These are phyloP conservation scores for Dicycla oo DNA, from an alignment of 2,888 invertebrate genomes.

Conservation along the genomic window DNA sequence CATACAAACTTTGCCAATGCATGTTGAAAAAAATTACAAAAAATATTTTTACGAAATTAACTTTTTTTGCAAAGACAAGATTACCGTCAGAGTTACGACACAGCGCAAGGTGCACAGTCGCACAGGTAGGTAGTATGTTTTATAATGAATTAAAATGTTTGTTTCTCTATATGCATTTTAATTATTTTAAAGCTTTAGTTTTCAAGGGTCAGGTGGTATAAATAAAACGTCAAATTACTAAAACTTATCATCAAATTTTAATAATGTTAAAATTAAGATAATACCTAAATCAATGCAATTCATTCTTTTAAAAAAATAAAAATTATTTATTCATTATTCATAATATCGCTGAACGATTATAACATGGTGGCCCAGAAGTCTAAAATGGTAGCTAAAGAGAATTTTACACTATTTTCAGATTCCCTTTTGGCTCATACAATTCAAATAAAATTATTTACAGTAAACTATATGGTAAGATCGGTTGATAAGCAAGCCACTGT, in stretches of 20 bases:
- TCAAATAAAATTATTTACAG: constrained; percentile 54
- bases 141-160: constrained; percentile 31
- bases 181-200: constrained; percentile 3
- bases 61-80: too few species aligned
- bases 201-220: not conserved
- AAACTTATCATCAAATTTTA: constrained; percentile 69
- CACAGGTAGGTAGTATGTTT: too few species aligned
- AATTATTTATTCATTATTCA: constrained; percentile 60
- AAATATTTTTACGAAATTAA: too few species aligned
- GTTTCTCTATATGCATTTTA: constrained; percentile 22
- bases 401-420: constrained; percentile 14
- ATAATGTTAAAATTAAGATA: constrained; percentile 69
- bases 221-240: constrained; percentile 72
- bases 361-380: constrained; percentile 45
- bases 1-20: too few species aligned
- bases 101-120: too few species aligned
- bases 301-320: too few species aligned
- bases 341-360: constrained; percentile 54
- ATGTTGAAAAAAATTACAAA: too few species aligned
- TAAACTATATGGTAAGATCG: constrained; percentile 5
- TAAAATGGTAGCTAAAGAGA: constrained; percentile 11
- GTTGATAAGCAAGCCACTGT: constrained; percentile 43
- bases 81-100: too few species aligned
- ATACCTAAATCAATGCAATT: constrained; percentile 70
- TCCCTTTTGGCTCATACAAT: constrained; percentile 53